Evolutionary conservation across 2,797 vertebrate species (phyloP).

Genomic region (Uromys caudimaculatus): DNA sequence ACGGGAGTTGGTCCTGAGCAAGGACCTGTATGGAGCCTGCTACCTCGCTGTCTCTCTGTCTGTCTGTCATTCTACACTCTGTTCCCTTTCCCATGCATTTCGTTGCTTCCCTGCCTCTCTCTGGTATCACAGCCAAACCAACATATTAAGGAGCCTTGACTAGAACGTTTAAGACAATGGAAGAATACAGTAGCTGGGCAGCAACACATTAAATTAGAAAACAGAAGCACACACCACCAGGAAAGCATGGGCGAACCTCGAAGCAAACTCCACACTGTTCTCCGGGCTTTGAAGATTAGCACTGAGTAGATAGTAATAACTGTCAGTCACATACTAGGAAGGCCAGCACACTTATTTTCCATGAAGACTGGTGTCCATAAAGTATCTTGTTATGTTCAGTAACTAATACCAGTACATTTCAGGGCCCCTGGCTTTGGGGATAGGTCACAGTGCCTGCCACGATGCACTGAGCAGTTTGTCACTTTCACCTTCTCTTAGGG

Average conservation of each 20-base stretch:
- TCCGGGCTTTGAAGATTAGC: not conserved
- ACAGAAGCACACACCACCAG: rapidly evolving
- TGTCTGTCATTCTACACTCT: not conserved
- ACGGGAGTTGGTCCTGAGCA: not conserved
- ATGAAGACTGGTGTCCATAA: not conserved
- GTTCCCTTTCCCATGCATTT: not conserved
- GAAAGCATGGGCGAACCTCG: not conserved
- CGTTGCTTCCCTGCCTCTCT: not conserved
- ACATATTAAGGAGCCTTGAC: not conserved
- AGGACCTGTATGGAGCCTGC: not conserved
- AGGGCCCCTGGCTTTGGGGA: not conserved
- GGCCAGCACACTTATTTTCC: not conserved
- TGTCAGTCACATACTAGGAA: not conserved
- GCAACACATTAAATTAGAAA: too few species aligned
- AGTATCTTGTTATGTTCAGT: not conserved
- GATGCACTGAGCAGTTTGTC: not conserved
- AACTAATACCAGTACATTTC: not conserved
- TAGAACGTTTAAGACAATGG: not conserved
- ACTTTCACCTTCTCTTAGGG: not conserved
- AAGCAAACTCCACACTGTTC: rapidly evolving
- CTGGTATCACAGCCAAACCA: too few species aligned
- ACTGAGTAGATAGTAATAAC: not conserved
- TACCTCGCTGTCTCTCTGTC: too few species aligned
- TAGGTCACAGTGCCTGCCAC: not conserved
- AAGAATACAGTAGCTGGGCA: not conserved